Evolutionary conservation across 2,888 invertebrate species (phyloP).

Genomic region (Sphaerophoria taeniata): DNA sequence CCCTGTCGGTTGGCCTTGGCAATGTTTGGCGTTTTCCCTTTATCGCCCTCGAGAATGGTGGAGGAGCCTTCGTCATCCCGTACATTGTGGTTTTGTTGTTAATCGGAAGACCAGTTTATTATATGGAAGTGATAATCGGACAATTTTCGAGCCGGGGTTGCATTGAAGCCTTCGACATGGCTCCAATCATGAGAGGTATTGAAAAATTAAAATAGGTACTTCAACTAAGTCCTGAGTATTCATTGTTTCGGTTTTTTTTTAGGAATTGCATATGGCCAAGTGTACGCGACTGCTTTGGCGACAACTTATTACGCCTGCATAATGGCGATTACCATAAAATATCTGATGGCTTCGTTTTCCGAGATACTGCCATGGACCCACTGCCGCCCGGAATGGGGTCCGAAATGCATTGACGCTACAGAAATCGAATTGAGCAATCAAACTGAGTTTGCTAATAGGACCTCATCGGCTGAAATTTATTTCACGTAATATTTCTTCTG

Average conservation of each 20-base stretch:
- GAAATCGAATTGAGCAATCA: constrained; percentile 69
- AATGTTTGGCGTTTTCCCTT: constrained; percentile 88
- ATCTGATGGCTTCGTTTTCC: constrained; percentile 86
- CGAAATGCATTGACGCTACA: constrained; percentile 79
- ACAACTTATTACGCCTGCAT: constrained; percentile 88
- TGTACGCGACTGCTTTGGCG: constrained; percentile 84
- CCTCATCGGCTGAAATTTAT: constrained; percentile 82
- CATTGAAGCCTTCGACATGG: constrained; percentile 86
- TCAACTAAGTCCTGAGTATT: neutral
- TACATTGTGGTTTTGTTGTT: constrained; percentile 86
- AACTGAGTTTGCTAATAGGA: constrained; percentile 62
- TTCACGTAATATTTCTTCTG: constrained; percentile 78
- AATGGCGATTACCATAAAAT: constrained; percentile 87
- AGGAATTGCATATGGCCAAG: constrained; percentile 86
- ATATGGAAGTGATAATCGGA: constrained; percentile 88
- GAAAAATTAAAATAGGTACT: neutral
- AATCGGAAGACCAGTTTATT: constrained; percentile 88
- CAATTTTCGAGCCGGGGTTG: constrained; percentile 89
- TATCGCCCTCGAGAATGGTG: constrained; percentile 87
- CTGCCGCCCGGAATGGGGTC: constrained; percentile 85
- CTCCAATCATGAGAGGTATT: constrained; percentile 88
- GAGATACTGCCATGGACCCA: constrained; percentile 86
- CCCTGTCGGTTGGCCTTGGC: constrained; percentile 86
- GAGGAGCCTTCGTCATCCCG: constrained; percentile 87
- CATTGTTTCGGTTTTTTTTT: neutral